A percentile compares a stretch with the other conserved stretches of the same genome.
These are phyloP conservation scores for Tortrix viridana DNA, from an alignment of 2,888 invertebrate genomes.

Conservation along the genomic window DNA sequence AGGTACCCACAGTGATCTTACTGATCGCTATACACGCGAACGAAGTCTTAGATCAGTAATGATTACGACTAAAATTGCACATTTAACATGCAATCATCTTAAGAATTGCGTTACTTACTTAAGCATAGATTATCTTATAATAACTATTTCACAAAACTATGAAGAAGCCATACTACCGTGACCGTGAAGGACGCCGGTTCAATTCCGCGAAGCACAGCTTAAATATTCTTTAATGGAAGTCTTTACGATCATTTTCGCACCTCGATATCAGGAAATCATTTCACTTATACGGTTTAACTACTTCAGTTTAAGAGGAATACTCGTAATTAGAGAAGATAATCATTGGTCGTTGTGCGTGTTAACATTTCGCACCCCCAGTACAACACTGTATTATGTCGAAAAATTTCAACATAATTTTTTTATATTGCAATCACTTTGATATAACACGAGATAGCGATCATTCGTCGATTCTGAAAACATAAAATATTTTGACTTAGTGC, in stretches of 20 bases:
- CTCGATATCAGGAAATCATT: conserved; percentile 20
- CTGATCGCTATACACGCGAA: no score
- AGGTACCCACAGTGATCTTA: no score
- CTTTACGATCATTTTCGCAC: conserved; percentile 26
- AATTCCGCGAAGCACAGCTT: conserved; percentile 2
- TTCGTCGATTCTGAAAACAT: no score
- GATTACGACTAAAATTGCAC: no score
- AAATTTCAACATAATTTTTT: no score
- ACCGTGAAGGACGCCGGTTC: conserved; percentile 18
- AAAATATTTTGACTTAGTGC: no score
- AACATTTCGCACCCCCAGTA: no score
- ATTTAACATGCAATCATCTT: neutral
- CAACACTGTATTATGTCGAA: no score
- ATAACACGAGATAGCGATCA: no score
- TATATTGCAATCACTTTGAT: no score
- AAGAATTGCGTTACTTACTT: neutral
- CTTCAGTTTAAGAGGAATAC: no score
- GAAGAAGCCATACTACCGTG: conserved; percentile 2
- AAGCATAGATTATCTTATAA: conserved; percentile 7
- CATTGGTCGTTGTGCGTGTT: neutral
- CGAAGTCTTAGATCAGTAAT: no score
- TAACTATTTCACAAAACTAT: conserved; percentile 6
- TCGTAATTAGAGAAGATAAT: neutral
- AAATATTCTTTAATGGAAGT: neutral
- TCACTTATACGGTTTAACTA: conserved; percentile 1